Percentiles rank a stretch among this genome's conserved stretches.
These are phyloP conservation scores for Sarcophaga rosellei DNA, from an alignment of 2,888 invertebrate species.

Conservation along the genomic window DNA sequence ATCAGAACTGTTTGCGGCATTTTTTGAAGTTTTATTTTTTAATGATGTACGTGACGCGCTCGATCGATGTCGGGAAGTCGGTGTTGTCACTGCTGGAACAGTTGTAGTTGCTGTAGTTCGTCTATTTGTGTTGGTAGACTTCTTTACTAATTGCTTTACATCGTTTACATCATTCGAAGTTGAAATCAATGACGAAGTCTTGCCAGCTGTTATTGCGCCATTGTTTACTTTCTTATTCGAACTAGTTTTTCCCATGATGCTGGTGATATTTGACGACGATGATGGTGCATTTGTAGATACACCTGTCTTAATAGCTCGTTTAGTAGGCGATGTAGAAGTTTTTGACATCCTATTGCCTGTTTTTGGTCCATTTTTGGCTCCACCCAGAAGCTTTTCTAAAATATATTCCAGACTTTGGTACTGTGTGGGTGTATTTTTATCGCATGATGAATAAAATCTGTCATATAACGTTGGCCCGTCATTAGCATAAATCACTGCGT, in stretches of 20 bases:
- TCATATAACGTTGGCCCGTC: slow-evolving; percentile 96
- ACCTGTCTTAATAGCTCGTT: slow-evolving; percentile 70
- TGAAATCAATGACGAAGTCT: slow-evolving; percentile 48
- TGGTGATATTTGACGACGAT: slow-evolving; percentile 45
- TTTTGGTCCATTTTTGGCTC: slow-evolving; percentile 64
- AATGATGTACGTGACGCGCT: slow-evolving; percentile 67
- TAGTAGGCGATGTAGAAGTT: slow-evolving; percentile 76
- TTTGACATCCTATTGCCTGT: slow-evolving; percentile 59
- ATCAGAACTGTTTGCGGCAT: slow-evolving; percentile 55
- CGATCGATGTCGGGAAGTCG: slow-evolving; percentile 65
- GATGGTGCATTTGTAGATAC: slow-evolving; percentile 44
- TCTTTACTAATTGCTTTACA: slow-evolving; percentile 49
- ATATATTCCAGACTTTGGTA: slow-evolving; percentile 79
- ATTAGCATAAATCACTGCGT: slow-evolving; percentile 92
- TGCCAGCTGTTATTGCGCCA: slow-evolving; percentile 75
- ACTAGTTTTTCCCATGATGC: slow-evolving; percentile 57
- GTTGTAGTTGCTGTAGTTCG: slow-evolving; percentile 65
- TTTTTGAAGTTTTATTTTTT: slow-evolving; percentile 48
- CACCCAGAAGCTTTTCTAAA: slow-evolving; percentile 78
- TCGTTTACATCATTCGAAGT: slow-evolving; percentile 14
- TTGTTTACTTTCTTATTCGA: slow-evolving; percentile 80
- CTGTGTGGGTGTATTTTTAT: slow-evolving; percentile 74
- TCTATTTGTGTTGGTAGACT: slow-evolving; percentile 55
- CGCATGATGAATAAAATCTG: slow-evolving; percentile 86
- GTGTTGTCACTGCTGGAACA: slow-evolving; percentile 46